Evolutionary conservation across 2,797 vertebrate genomes (phyloP), one percentile per base, ranked within the genome.

Genomic region (Podarcis lilfordi): DNA sequence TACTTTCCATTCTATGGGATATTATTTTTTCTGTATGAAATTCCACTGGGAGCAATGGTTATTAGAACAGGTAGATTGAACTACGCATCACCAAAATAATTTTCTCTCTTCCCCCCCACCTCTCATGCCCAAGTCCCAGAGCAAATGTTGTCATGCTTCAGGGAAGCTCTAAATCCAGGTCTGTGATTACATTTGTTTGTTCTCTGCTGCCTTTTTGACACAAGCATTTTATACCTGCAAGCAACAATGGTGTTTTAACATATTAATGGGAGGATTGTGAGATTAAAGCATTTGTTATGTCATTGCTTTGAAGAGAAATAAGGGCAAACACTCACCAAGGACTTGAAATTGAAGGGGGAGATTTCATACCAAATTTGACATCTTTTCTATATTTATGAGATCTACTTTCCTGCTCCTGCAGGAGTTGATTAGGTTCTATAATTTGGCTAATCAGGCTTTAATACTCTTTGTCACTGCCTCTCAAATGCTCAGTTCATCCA

Each of bases 41-140:
- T 95, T 93, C 88, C 91, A 90, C 69, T 66, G 91, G 86, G 93
- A 91, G 5, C 19, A 71, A 68, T 3, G 89, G 82, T 92, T 94
- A 95, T 94, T 94, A 91, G 82, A 90, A 89, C 55, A 90, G 87
- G 82, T 91, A 93, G 87, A 96, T 92, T 95, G 91, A 95, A 95
- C 78, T 80, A 91, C 89, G 74, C 86, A 88, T 90, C 88, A 89
- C 90, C 89, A 91, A 87, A 94, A 95, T 90, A 88, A 88, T 89
- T 93, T 87, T 5, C 32, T 35, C 32, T 32, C 4, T 40, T 19
- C 32, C 64, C 88, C 29, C n/a, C 64, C 11, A 8, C 35, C 50
- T 32, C 93, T 95, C 69, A 81, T 82, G 40, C 88, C 80, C 86
- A 92, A 95, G 82, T 94, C 91, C 92, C 89, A 93, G 88, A 94